These are phyloP conservation scores for Lasioglossum pauxillum DNA, from an alignment of 2,888 invertebrate species.

Conservation along the genomic window DNA sequence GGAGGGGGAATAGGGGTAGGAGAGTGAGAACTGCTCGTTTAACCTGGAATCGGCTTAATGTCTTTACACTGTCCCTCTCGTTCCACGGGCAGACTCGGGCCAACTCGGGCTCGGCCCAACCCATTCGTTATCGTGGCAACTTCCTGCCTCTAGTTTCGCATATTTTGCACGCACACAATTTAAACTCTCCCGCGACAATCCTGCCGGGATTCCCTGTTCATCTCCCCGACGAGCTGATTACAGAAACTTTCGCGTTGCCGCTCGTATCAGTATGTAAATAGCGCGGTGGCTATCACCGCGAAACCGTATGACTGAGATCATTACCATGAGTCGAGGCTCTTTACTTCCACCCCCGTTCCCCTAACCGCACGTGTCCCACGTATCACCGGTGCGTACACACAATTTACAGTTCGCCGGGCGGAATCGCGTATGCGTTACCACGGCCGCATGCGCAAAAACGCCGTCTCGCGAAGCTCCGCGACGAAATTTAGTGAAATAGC, in stretches of 20 bases:
- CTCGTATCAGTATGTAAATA: slow-evolving; percentile 71
- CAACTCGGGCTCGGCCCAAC: not conserved
- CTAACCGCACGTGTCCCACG: not conserved
- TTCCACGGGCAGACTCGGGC: not conserved
- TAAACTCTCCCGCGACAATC: slow-evolving; percentile 32
- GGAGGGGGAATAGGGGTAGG: not conserved
- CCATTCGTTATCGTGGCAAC: slow-evolving; percentile 40
- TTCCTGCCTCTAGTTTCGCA: slow-evolving; percentile 38
- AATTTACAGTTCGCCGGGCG: not conserved
- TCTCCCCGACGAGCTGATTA: slow-evolving; percentile 58
- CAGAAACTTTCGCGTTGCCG: slow-evolving; percentile 61
- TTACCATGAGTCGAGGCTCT: slow-evolving; percentile 39
- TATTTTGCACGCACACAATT: slow-evolving; percentile 55
- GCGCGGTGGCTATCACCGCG: slow-evolving; percentile 43
- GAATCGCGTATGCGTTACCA: not conserved
- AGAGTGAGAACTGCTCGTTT: slow-evolving; percentile 35
- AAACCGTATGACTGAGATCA: slow-evolving; percentile 55
- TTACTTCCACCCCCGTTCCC: not conserved
- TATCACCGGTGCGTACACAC: not conserved
- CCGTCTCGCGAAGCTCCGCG: not conserved
- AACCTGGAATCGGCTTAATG: slow-evolving; percentile 65
- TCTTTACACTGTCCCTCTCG: slow-evolving; percentile 33
- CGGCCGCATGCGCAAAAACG: not conserved
- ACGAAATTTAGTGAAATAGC: not conserved
- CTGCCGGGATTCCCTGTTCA: slow-evolving; percentile 23